Evolutionary conservation across 2,888 invertebrate genomes (phyloP).

Genomic region (Laspeyria flexula): DNA sequence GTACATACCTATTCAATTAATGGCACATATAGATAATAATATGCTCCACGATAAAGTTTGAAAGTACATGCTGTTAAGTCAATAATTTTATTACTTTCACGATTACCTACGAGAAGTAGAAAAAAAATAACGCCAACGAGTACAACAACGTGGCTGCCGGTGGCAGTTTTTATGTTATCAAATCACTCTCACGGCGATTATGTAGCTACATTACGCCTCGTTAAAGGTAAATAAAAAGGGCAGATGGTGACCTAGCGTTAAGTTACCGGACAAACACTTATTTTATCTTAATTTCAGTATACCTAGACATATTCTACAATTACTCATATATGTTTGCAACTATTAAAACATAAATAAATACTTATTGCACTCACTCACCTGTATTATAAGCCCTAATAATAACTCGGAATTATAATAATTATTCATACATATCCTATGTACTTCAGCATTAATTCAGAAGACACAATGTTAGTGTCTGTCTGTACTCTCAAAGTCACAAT

Average conservation of each 20-base stretch:
- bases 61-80: background rate
- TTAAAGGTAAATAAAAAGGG: background rate
- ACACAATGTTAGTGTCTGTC: no score
- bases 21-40: background rate
- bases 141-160: slow-evolving; percentile 33
- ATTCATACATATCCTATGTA: background rate
- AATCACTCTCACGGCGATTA: slow-evolving; percentile 5
- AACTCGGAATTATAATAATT: background rate
- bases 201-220: background rate
- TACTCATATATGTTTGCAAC: no score
- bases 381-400: background rate
- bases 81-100: slow-evolving; percentile 1
- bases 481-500: no score
- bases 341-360: no score
- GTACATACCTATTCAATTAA: background rate
- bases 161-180: background rate
- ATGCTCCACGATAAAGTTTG: background rate
- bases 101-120: background rate
- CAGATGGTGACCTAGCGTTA: background rate
- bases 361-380: no score
- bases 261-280: background rate
- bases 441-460: background rate
- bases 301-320: no score
- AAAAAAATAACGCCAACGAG: slow-evolving; percentile 15
- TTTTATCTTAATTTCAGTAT: no score